Evolutionary conservation across 35 echinoderm and acorn worm species (phyloP).

Genomic region (Heliocidaris tuberculata): DNA sequence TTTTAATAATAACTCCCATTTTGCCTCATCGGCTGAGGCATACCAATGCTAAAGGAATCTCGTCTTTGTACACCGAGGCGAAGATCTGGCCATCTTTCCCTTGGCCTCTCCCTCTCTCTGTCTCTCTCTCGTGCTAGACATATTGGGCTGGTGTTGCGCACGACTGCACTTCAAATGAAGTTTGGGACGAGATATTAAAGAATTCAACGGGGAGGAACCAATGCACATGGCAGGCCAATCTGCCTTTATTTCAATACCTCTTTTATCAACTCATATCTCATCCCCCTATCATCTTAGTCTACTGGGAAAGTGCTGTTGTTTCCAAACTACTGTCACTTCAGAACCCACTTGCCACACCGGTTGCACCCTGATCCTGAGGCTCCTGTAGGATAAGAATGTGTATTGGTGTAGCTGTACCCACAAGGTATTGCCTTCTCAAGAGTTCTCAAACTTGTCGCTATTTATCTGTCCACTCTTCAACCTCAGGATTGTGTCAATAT

Average conservation of each 20-base stretch:
- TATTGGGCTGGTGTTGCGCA: not conserved
- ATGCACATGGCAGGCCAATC: conserved; percentile 36
- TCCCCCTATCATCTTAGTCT: not conserved
- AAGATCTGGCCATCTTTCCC: not conserved
- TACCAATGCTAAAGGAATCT: not conserved
- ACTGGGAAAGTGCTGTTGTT: not conserved
- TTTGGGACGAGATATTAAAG: conserved; percentile 38
- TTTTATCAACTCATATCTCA: not conserved
- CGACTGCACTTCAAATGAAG: conserved; percentile 42
- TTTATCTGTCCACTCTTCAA: not conserved
- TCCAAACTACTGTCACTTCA: not conserved
- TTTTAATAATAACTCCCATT: conserved; percentile 23
- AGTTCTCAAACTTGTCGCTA: not conserved
- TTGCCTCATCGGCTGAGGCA: not conserved
- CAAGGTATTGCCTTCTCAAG: not conserved
- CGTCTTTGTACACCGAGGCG: not conserved
- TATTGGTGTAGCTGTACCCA: not conserved
- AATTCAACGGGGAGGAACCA: conserved; percentile 34
- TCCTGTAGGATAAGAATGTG: too few relatives aligned
- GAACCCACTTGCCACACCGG: not conserved
- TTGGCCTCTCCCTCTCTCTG: not conserved
- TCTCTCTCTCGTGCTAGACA: not conserved
- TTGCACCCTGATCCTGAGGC: not conserved
- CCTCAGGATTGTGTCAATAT: not conserved
- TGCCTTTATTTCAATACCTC: not conserved